Base-by-base conservation (phyloP, 2,888 invertebrate genomes). In the Diploptera punctata region DNA sequence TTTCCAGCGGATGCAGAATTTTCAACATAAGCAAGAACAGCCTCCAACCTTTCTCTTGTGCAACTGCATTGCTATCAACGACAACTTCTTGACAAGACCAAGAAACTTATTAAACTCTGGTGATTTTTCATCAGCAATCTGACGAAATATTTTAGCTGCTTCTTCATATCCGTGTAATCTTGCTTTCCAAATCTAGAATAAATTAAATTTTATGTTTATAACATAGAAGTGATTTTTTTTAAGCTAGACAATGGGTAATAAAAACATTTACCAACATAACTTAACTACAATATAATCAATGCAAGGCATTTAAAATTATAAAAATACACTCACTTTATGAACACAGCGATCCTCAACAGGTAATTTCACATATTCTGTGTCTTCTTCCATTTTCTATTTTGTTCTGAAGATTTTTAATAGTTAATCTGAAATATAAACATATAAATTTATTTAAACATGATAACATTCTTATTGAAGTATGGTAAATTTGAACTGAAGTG, bases 21-120 rank as follows among this genome's bases (percentile, higher is more conserved):
- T 83, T 98, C 96, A 0, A 97, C 91, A 83, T 92, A 99, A 47
- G 93, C 93, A 68, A 97, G 83, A 0, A 95, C 92, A 9, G 98
- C 97, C 80, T 97, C 98, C 77, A 99, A 81, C 96, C 98, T 85
- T 94, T 98, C 81, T 99, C 98, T 81, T 98, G 98, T 1, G 98
- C 97, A 74, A 94, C 90, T 18, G 93, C 98, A 91, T 99, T 98
- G 78, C 93, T 94, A 81, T 99, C 98, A 0, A 89, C 86, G 0
- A 97, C 97, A 88, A 97, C 83, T 98, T 98, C 82, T 97, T 97
- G 43, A 99, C 90, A 60, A 97, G 85, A 9, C 95, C 94, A 13
- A 94, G 84, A 83, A 92, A 99, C 83, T 96, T 97, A 78, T 89
- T 91, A 90, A 97, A 98, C 81, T 98, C 98, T 0, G 94, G 91